These are phyloP conservation scores for Rhopalosiphum padi DNA, from an alignment of 1,140 invertebrate species.

Conservation along the genomic window DNA sequence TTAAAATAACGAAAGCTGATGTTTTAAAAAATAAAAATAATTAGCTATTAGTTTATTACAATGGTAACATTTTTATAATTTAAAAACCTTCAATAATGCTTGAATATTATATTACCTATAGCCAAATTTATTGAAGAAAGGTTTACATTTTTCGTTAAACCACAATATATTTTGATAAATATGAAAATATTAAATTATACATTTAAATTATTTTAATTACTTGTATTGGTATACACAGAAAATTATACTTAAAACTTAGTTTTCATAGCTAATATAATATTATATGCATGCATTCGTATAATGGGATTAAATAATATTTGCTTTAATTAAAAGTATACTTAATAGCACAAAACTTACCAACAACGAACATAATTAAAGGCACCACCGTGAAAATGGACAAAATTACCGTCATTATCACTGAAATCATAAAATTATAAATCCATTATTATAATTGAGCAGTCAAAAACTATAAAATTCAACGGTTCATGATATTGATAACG, in stretches of 20 bases:
- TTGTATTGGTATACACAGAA: not conserved
- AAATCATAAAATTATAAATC: slow-evolving; percentile 52
- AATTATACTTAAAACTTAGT: not conserved
- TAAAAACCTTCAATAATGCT: not conserved
- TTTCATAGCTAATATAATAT: not conserved
- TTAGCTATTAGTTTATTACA: not conserved
- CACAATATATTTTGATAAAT: not conserved
- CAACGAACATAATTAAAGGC: slow-evolving; percentile 51
- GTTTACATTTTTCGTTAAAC: not conserved
- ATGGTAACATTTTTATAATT: not conserved
- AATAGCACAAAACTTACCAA: slow-evolving; percentile 45
- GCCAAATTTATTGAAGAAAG: not conserved
- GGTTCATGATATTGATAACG: not conserved
- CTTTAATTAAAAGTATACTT: not conserved
- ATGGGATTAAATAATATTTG: not conserved
- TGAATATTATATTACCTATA: not conserved
- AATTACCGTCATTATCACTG: slow-evolving; percentile 53
- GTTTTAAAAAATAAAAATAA: not conserved
- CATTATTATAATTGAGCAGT: not conserved
- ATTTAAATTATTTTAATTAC: not conserved
- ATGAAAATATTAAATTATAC: not conserved
- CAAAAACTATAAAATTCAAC: not conserved
- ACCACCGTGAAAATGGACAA: slow-evolving; percentile 31
- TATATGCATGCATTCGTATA: not conserved
- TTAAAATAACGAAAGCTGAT: not conserved